Evolutionary conservation across 2,888 invertebrate species (phyloP), one percentile per base, ranked within the genome.

Genomic region (Andricus quercusramuli): DNA sequence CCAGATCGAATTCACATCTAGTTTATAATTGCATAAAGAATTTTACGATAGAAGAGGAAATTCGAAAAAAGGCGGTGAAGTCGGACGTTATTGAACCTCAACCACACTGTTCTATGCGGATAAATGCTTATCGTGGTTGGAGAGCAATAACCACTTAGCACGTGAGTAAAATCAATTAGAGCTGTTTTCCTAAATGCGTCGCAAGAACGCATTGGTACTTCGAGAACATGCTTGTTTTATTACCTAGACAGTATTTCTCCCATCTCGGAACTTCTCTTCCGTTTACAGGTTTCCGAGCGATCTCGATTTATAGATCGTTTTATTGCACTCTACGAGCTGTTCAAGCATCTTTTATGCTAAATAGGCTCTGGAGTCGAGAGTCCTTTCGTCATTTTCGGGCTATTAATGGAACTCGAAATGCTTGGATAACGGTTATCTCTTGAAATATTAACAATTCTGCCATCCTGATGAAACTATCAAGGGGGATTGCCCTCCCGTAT

Each of bases 91-190:
- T 66, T n/a, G 37, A 20, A n/a, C 20, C 37, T n/a, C n/a, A 32
- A n/a, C 20, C n/a, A 62, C 1, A 66, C 11, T 65, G 22, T 32
- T 37, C n/a, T 22, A n/a, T 66, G 20, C 11, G 11, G 37, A 66
- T 66, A n/a, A 11, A 32, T 37, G 37, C 32, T 13, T 66, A 41
- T 66, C 9, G 66, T 66, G 37, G 2, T 66, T 66, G 11, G n/a
- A 81, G 85, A 82, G 89, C 87, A 88, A 88, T 88, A 87, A 89
- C 83, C 89, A 90, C 87, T 91, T 90, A 90, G 88, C 90, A 88
- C 86, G 83, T 88, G 87, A 85, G 86, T 90, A 90, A 91, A 90
- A 90, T 87, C 90, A 90, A 91, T 91, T 91, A 91, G 90, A 89
- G 85, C 81, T 77, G 83, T 77, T 81, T 80, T 85, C 79, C 87